Conservation (phyloP, 1,140 invertebrate genomes). For the Probaryconus sp. region DNA sequence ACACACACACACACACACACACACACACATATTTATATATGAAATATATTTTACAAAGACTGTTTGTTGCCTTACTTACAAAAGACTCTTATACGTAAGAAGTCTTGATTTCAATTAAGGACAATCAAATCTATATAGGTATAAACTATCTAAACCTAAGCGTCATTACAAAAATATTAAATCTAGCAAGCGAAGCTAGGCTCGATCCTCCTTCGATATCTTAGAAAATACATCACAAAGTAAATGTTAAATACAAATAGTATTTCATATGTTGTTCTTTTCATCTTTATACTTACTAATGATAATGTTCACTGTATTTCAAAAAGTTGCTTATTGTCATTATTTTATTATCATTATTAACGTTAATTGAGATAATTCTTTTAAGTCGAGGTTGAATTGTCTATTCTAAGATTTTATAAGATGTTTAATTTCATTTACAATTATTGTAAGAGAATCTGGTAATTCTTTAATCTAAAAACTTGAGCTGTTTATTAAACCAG, state of each 20-base stretch:
- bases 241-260: slow-evolving; percentile 51
- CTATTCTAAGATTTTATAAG: too few species aligned
- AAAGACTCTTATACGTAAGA: slow-evolving; percentile 9
- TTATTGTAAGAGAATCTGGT: too few species aligned
- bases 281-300: slow-evolving; percentile 2
- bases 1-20: not conserved
- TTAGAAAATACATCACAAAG: slow-evolving; percentile 65
- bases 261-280: slow-evolving; percentile 7
- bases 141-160: slow-evolving; percentile 73
- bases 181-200: slow-evolving; percentile 77
- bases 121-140: slow-evolving; percentile 61
- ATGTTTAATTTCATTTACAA: too few species aligned
- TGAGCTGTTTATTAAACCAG: too few species aligned
- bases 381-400: too few species aligned
- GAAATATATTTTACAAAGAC: slow-evolving; percentile 11
- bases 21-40: too few species aligned
- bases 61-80: slow-evolving; percentile 11
- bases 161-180: slow-evolving; percentile 79
- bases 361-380: too few species aligned
- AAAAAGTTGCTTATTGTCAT: slow-evolving; percentile 58
- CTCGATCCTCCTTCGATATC: slow-evolving; percentile 43
- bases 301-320: not conserved
- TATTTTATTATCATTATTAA: slow-evolving; percentile 55
- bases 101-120: slow-evolving; percentile 8
- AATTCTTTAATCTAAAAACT: too few species aligned